phyloP scores from a whole-genome alignment of 2,797 vertebrate genomes.

The Mycteria americana region DNA sequence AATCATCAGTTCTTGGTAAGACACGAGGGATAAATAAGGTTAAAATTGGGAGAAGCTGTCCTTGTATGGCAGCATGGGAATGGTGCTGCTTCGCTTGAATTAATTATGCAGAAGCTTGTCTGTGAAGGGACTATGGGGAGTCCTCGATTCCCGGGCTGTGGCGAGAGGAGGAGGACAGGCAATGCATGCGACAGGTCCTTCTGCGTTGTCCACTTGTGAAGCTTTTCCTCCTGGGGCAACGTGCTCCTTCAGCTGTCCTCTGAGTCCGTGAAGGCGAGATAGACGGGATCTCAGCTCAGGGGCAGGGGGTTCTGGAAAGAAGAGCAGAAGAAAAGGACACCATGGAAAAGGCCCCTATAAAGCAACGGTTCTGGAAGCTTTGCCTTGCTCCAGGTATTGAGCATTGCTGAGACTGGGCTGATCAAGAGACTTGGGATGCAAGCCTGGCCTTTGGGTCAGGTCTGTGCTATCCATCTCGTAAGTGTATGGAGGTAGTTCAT shows the following conservation, averaged over 20 bases:
- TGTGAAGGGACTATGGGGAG: not conserved
- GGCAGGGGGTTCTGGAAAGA: not conserved
- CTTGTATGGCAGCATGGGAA: not conserved
- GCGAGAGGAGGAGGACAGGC: not conserved
- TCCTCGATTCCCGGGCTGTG: not conserved
- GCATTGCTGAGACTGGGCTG: not conserved
- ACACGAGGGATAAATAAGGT: not conserved
- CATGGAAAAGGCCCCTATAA: not conserved
- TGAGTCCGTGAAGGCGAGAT: not conserved
- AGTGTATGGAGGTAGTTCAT: too few species aligned
- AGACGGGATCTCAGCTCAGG: not conserved
- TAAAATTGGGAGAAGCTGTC: not conserved
- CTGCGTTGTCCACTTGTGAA: fast-evolving
- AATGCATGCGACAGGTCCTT: not conserved
- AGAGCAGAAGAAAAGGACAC: not conserved
- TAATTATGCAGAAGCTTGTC: not conserved
- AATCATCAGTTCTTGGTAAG: not conserved
- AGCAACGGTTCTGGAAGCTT: not conserved
- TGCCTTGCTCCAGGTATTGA: not conserved
- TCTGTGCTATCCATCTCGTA: not conserved
- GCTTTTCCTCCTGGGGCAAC: not conserved
- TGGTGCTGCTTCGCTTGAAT: not conserved
- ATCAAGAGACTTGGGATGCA: fast-evolving
- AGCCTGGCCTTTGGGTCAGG: not conserved
- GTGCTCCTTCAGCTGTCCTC: not conserved